phyloP scores from a whole-genome alignment of 2,113 vertebrate species.

The Penelope pileata region DNA sequence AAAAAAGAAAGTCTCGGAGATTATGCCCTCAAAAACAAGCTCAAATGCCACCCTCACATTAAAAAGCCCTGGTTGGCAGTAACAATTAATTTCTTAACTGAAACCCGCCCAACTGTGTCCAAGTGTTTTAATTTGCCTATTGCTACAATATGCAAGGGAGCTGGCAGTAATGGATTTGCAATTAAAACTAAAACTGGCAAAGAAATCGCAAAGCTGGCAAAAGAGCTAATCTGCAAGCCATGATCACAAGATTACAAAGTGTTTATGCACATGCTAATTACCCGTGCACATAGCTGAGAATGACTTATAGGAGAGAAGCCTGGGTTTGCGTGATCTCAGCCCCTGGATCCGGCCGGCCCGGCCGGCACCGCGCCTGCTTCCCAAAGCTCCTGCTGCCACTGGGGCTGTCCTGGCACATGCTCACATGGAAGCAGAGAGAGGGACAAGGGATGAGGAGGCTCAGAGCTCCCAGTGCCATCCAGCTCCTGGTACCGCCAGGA shows the following conservation, averaged over 20 bases:
- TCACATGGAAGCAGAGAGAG: background rate
- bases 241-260: slow-evolving; percentile 74
- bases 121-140: slow-evolving; percentile 73
- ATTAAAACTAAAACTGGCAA: slow-evolving; percentile 75
- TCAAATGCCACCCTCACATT: slow-evolving; percentile 61
- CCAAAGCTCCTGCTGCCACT: background rate
- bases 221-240: slow-evolving; percentile 71
- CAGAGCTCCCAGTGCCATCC: background rate
- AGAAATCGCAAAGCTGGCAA: slow-evolving; percentile 73
- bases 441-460: background rate
- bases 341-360: background rate
- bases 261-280: slow-evolving; percentile 74
- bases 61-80: slow-evolving; percentile 65
- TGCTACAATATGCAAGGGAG: slow-evolving; percentile 71
- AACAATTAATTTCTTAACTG: slow-evolving; percentile 71
- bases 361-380: background rate
- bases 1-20: slow-evolving; percentile 51
- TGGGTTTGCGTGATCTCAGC: background rate
- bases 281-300: slow-evolving; percentile 42
- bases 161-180: slow-evolving; percentile 73
- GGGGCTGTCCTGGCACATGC: background rate
- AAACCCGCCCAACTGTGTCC: slow-evolving; percentile 70
- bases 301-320: slow-evolving; percentile 28
- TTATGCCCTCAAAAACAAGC: slow-evolving; percentile 60
- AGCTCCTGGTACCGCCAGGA: background rate